These are phyloP conservation scores for Limnephilus marmoratus DNA, from an alignment of 2,888 invertebrate species.

Conservation along the genomic window DNA sequence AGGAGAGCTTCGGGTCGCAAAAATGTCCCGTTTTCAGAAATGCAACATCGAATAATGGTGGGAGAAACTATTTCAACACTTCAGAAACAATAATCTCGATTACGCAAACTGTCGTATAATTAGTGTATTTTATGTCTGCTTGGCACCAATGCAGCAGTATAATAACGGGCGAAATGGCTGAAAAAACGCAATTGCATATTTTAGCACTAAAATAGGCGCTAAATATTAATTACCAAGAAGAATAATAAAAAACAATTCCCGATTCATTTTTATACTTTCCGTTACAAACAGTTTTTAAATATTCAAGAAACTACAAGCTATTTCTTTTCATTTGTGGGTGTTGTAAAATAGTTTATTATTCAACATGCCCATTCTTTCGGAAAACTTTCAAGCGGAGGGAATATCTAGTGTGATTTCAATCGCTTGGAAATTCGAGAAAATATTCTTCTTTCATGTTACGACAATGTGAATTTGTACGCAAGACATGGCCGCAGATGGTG, in stretches of 20 bases:
- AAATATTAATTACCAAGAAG: too few species aligned
- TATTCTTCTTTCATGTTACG: background rate
- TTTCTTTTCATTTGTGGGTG: background rate
- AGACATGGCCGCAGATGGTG: background rate
- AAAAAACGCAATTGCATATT: too few species aligned
- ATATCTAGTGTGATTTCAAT: background rate
- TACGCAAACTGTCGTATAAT: too few species aligned
- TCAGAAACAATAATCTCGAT: too few species aligned
- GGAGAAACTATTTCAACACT: too few species aligned
- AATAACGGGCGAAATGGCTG: too few species aligned
- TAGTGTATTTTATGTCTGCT: too few species aligned
- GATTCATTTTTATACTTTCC: background rate
- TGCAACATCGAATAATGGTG: too few species aligned
- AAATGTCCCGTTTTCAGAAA: too few species aligned
- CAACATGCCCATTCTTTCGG: background rate
- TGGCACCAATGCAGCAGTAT: too few species aligned
- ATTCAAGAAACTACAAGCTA: background rate
- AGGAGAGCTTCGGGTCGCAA: too few species aligned
- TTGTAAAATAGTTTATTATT: background rate
- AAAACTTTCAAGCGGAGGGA: background rate
- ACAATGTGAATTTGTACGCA: slow-evolving; percentile 31
- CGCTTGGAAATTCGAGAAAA: background rate
- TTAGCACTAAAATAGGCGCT: too few species aligned
- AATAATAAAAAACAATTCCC: background rate
- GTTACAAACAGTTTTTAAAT: background rate